Evolutionary conservation across 2,888 invertebrate species (phyloP).

Genomic region (Leistus spinibarbis): DNA sequence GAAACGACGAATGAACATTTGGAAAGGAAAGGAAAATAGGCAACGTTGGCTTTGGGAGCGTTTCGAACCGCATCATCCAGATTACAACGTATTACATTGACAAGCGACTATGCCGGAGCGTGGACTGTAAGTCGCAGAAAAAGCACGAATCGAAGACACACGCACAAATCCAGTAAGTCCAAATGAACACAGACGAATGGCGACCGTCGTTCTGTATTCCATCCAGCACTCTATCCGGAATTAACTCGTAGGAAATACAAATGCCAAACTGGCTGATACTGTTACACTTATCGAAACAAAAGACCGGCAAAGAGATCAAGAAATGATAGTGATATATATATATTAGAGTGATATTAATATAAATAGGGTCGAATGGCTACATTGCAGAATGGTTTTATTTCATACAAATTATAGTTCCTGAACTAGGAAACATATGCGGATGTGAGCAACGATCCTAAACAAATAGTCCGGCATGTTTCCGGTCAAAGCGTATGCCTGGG

Average conservation of each 20-base stretch:
- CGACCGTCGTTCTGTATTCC: too few species aligned
- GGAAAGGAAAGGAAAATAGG: not conserved
- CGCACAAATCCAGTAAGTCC: not conserved
- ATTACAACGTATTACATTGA: not conserved
- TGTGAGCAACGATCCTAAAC: not conserved
- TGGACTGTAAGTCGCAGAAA: not conserved
- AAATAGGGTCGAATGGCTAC: not conserved
- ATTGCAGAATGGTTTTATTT: not conserved
- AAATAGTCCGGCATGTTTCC: conserved; percentile 6
- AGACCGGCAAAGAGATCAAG: too few species aligned
- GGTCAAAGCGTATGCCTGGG: not conserved
- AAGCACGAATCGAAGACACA: not conserved
- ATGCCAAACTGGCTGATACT: not conserved
- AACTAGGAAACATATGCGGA: not conserved
- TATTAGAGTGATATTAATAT: too few species aligned
- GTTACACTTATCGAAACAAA: not conserved
- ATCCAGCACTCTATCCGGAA: not conserved
- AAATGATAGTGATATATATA: too few species aligned
- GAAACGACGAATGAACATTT: not conserved
- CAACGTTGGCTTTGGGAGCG: not conserved
- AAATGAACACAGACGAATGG: not conserved
- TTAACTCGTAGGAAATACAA: not conserved
- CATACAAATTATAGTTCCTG: not conserved
- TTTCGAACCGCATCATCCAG: not conserved
- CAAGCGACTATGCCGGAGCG: not conserved